A percentile compares a stretch with the other conserved stretches of the same genome.
Conservation (phyloP, 2,888 invertebrate species). For the Erebia epiphron region DNA sequence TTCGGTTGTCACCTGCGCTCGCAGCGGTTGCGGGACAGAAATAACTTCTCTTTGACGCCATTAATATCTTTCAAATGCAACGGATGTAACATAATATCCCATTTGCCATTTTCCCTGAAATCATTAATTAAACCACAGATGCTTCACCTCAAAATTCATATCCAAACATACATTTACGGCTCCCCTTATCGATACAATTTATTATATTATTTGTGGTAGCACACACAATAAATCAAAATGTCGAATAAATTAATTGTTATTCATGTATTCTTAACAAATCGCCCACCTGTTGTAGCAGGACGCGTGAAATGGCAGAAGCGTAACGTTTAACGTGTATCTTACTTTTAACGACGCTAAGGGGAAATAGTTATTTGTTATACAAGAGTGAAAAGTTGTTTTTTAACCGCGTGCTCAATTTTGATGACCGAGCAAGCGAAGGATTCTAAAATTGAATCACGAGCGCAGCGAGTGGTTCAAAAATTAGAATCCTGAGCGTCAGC, state of each 20-base stretch:
- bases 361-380: not conserved
- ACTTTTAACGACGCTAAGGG: not conserved
- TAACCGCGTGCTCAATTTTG: too few relatives aligned
- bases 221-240: conserved; percentile 25
- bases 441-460: too few relatives aligned
- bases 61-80: not conserved
- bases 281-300: conserved; percentile 23
- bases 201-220: conserved; percentile 21
- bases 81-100: not conserved
- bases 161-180: conserved; percentile 15
- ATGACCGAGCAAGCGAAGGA: too few relatives aligned
- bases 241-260: conserved; percentile 31
- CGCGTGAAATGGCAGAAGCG: conserved; percentile 2
- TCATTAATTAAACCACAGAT: conserved; percentile 22
- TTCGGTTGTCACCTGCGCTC: too few relatives aligned
- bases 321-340: conserved; percentile 8
- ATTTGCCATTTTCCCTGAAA: not conserved
- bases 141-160: conserved; percentile 12
- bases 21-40: too few relatives aligned
- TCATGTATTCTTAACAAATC: conserved; percentile 30
- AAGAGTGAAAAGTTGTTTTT: too few relatives aligned
- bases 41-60: too few relatives aligned
- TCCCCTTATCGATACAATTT: conserved; percentile 17
- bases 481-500: too few relatives aligned
- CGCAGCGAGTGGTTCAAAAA: too few relatives aligned